Base-by-base conservation (phyloP, 2,888 invertebrate species). In the Schrankia costaestrigalis region DNA sequence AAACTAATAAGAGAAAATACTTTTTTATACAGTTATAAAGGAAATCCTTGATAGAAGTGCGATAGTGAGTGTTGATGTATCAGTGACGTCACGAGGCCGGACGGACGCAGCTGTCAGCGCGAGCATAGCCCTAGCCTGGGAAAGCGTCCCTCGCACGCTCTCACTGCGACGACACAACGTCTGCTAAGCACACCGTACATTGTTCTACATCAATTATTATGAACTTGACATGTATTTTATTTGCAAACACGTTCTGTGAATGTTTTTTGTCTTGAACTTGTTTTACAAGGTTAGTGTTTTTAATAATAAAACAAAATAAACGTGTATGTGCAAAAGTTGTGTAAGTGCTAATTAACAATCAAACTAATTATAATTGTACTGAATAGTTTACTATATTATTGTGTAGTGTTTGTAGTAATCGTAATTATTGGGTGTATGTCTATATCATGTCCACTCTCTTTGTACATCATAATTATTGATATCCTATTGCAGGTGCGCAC, bases 131-230 rank as follows among this genome's bases (percentile, higher is more conserved):
- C 63, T 53, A 52, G 65, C 68, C 70, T 75, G 77, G 82, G 80
- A 82, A 79, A 74, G 57, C 57, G 63, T 45, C 69, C 73, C 74
- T 60, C 63, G 56, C 52, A 41, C 45, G 41, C 62, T 62, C 63
- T 57, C 62, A 51, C 52, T 42, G 45, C 41, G 36, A 35, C 32
- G 42, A 38, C 29, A 22, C 25, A 30, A 15, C 28, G 44, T 33
- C 50, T 56, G 57, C 38, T 47, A 50, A 41, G 35, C 31, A 42
- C 53, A 40, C 50, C 46, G n/a, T n/a, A 34, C 57, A 73, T 64
- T 71, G 76, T 73, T 73, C 70, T 64, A 68, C 67, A 63, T 57
- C 73, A 67, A 71, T 77, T 72, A 70, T 67, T 70, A 63, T 63
- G 68, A 77, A 73, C 71, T 73, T 73, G 64, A 53, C 69, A 64